Percentiles rank a stretch among this genome's conserved stretches.
phyloP scores from a whole-genome alignment of 2,888 invertebrate genomes.

The Chrysopilus asiliformis region DNA sequence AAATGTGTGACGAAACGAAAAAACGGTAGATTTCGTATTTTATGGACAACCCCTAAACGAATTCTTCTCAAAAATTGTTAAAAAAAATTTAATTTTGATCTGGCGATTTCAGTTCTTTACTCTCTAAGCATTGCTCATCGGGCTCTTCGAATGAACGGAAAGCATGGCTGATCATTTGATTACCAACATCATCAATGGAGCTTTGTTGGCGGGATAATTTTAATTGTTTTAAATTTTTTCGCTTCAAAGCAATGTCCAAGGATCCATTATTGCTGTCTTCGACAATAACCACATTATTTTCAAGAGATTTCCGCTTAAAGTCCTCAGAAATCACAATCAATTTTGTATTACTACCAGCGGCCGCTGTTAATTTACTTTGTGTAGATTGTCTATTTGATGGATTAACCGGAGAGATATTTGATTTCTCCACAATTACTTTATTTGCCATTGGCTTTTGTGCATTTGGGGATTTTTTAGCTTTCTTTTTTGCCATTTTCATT shows the following conservation, averaged over 20 bases:
- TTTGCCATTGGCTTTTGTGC: not conserved
- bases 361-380: not conserved
- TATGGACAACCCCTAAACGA: no score
- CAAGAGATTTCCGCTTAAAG: slow-evolving; percentile 15
- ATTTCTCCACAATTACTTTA: not conserved
- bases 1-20: no score
- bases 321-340: slow-evolving; percentile 16
- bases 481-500: not conserved
- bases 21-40: no score
- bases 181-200: slow-evolving; percentile 17
- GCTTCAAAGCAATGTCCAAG: slow-evolving; percentile 5
- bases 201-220: slow-evolving; percentile 12
- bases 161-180: slow-evolving; percentile 16
- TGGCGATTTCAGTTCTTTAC: slow-evolving; percentile 14
- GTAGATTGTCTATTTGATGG: slow-evolving; percentile 1
- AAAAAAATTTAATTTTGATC: no score
- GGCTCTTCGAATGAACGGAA: slow-evolving; percentile 18
- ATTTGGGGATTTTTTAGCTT: not conserved
- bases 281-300: slow-evolving; percentile 14
- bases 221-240: slow-evolving; percentile 11
- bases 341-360: slow-evolving; percentile 7
- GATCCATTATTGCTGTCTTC: slow-evolving; percentile 5
- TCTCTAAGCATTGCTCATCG: slow-evolving; percentile 15
- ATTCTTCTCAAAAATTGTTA: no score
- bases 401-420: slow-evolving; percentile 3